Evolutionary conservation across 2,888 invertebrate species (phyloP), one percentile per base, ranked within the genome.

Genomic region (Drosophila mercatorum): DNA sequence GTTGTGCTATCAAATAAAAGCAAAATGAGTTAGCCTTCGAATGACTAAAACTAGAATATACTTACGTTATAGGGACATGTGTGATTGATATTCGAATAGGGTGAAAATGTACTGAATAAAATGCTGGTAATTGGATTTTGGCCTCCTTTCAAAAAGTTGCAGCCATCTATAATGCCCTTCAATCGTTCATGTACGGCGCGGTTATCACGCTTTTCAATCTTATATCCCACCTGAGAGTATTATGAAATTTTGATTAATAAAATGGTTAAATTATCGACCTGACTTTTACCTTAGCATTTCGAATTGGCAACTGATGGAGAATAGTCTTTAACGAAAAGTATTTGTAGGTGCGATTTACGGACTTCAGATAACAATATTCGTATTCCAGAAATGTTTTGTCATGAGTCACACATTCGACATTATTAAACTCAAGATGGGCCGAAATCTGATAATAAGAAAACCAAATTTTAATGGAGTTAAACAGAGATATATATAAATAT

Each of bases 331-430:
- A 0, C 3, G 79, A 73, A 0, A 78, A 7, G n/a, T 74, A 83
- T 61, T 87, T 87, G 70, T 72, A 87, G 10, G 80, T 76, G 14
- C 88, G 84, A 67, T 83, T 83, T 1, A 71, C 17, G 3, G 88
- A 79, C 43, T 47, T 73, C 3, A 83, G 34, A 47, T 14, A 57
- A 40, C 83, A 87, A 22, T 76, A 70, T 0, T 81, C 76, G 55
- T 52, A 81, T 0, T 4, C 58, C 1, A 71, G 0, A 44, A n/a
- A 73, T 0, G 7, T 34, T 17, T 34, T 53, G 49, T 73, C 58
- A 5, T 28, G 40, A 0, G 3, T 52, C 6, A 67, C 0, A 5
- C 87, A 83, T 3, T 65, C 52, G 1, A 68, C 67, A 52, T 83
- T 83, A 22, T 83, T 70, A 43, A 87, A 81, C 43, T 83, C 79